These are phyloP conservation scores for Enteromius afrohamiltoni DNA, from an alignment of 2,797 vertebrate species.

Conservation along the genomic window DNA sequence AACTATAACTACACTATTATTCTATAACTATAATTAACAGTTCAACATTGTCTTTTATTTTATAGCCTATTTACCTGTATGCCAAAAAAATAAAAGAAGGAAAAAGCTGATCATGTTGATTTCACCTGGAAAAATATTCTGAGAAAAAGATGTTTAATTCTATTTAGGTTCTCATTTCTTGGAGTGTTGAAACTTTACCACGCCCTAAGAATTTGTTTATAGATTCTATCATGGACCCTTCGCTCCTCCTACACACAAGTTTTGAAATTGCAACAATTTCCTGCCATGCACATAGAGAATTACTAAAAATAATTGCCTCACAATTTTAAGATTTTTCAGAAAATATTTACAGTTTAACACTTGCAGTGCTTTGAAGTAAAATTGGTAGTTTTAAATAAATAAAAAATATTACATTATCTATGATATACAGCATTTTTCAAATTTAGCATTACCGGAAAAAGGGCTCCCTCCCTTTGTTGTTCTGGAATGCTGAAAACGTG, in stretches of 20 bases:
- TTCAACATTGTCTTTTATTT: background rate
- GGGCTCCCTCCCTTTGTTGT: no score
- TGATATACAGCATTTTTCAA: no score
- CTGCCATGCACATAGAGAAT: no score
- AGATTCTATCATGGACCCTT: background rate
- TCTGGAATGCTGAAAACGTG: background rate
- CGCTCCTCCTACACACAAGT: background rate
- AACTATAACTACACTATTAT: background rate
- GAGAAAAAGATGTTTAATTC: background rate
- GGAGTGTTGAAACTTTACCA: background rate
- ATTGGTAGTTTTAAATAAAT: no score
- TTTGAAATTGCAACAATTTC: no score
- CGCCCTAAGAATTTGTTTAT: background rate
- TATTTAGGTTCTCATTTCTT: background rate
- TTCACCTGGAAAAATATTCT: background rate
- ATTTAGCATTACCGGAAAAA: no score
- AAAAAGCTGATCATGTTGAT: conserved; percentile 12
- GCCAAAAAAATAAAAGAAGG: background rate
- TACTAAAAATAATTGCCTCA: no score
- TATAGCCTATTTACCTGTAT: conserved; percentile 12
- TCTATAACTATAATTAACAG: background rate
- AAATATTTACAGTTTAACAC: no score
- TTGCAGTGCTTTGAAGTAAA: no score
- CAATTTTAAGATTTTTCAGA: no score
- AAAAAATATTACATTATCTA: no score